A percentile compares a stretch with the other conserved stretches of the same genome.
Conservation (phyloP, 2,888 invertebrate species). For the Busseola fusca region DNA sequence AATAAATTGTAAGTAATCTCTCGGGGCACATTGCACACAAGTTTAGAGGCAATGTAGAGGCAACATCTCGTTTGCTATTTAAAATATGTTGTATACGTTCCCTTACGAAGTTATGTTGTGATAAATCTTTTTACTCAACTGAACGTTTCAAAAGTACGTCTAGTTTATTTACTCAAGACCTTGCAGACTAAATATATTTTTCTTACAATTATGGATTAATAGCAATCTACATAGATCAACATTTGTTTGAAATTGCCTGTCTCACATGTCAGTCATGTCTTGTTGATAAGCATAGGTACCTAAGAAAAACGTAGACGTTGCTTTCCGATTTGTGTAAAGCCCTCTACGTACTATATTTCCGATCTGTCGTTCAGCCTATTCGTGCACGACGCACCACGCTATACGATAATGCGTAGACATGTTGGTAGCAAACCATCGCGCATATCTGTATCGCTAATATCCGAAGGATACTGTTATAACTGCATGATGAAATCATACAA, state of each 20-base stretch:
- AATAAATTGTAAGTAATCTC: slow-evolving; percentile 26
- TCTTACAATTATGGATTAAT: neutral
- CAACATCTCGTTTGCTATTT: slow-evolving; percentile 24
- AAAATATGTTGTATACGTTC: slow-evolving; percentile 6
- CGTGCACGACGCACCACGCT: neutral
- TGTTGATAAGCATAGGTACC: neutral
- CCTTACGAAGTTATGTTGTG: neutral
- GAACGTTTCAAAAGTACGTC: neutral
- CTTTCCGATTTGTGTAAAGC: neutral
- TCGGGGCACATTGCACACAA: slow-evolving; percentile 21
- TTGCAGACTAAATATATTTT: neutral
- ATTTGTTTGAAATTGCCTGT: neutral
- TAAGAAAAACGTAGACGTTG: too few species aligned
- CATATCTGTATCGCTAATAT: neutral
- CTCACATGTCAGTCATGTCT: neutral
- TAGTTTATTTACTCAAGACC: neutral
- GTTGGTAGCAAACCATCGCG: neutral
- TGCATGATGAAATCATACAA: neutral
- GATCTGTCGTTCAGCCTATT: neutral
- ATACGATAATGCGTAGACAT: neutral
- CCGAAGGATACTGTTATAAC: neutral
- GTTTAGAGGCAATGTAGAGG: slow-evolving; percentile 18
- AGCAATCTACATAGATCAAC: too few species aligned
- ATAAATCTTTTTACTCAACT: neutral
- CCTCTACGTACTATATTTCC: neutral